Percentiles rank a stretch among this genome's conserved stretches.
These are phyloP conservation scores for Neoaliturus tenellus DNA, from an alignment of 2,888 invertebrate genomes.

Conservation along the genomic window DNA sequence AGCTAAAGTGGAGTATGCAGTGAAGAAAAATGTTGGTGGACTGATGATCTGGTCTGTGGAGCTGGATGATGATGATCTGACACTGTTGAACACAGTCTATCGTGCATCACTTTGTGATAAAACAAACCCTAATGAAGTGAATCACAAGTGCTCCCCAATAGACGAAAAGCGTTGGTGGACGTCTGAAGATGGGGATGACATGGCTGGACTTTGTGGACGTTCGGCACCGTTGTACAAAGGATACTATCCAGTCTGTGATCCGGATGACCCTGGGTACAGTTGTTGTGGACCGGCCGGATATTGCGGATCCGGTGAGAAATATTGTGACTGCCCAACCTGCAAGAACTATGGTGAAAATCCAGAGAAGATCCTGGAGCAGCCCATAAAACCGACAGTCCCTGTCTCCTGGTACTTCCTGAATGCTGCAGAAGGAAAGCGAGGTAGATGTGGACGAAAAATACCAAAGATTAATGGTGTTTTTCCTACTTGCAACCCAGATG, in stretches of 20 bases:
- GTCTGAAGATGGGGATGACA: slow-evolving; percentile 60
- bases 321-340: slow-evolving; percentile 61
- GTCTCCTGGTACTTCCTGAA: slow-evolving; percentile 60
- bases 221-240: slow-evolving; percentile 62
- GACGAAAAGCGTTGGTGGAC: slow-evolving; percentile 64
- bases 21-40: slow-evolving; percentile 61
- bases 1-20: slow-evolving; percentile 58
- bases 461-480: slow-evolving; percentile 57
- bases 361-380: slow-evolving; percentile 56
- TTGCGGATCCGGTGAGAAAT: slow-evolving; percentile 61
- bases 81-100: slow-evolving; percentile 55
- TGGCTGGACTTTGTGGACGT: slow-evolving; percentile 60
- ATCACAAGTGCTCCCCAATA: slow-evolving; percentile 61
- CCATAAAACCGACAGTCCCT: slow-evolving; percentile 59
- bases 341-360: slow-evolving; percentile 60
- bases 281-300: slow-evolving; percentile 61
- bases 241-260: slow-evolving; percentile 63
- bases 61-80: slow-evolving; percentile 59
- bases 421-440: slow-evolving; percentile 59
- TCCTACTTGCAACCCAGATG: slow-evolving; percentile 61
- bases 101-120: slow-evolving; percentile 55
- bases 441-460: slow-evolving; percentile 60
- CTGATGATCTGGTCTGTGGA: slow-evolving; percentile 62
- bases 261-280: slow-evolving; percentile 62
- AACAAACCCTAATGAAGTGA: slow-evolving; percentile 55